Base-by-base conservation (phyloP, 2,888 invertebrate species). In the Melolontha melolontha region DNA sequence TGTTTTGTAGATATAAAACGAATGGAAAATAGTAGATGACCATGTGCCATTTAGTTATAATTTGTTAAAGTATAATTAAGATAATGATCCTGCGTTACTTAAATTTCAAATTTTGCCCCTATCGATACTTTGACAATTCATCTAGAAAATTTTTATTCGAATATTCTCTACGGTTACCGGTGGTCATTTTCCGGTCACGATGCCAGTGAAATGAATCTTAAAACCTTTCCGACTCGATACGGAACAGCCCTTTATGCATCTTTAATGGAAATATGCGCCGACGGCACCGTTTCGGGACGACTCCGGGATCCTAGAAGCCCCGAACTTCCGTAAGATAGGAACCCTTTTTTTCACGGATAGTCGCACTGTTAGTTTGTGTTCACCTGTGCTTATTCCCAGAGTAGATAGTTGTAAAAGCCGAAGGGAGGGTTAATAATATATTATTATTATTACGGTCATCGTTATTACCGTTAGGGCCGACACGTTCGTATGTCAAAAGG, bases 401-500 rank as follows among this genome's bases (percentile, higher is more conserved):
- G 40, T 40, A 40, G 41, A 16, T 54, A 54, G 40, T 40, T 54
- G 54, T 34, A 54, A 41, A 54, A 54, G 41, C 54, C 54, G 54
- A 10, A 54, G 54, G 54, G 54, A n/a, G 16, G 54, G 54, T 40
- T 54, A 54, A 54, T 54, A 54, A 54, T 54, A 54, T 54, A 54
- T 39, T 54, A 40, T 54, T 54, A 54, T 54, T 54, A 54, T 54
- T 39, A 41, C 54, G 34, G 40, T 54, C 54, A 2, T 16, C 54
- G 54, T 40, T 54, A 54, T 54, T 54, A 54, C 40, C 16, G 54
- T 1, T 40, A 14, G 40, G 54, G 2, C 11, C 54, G 54, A 54
- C 54, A 54, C 40, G 54, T 41, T 40, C 54, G 29, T 54, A 54
- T 41, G 54, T 41, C 54, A 54, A 54, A 40, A 54, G 22, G 16